A percentile compares a stretch with the other conserved stretches of the same genome.
phyloP scores from a whole-genome alignment of 1,140 invertebrate genomes.

The Drosophila sechellia region DNA sequence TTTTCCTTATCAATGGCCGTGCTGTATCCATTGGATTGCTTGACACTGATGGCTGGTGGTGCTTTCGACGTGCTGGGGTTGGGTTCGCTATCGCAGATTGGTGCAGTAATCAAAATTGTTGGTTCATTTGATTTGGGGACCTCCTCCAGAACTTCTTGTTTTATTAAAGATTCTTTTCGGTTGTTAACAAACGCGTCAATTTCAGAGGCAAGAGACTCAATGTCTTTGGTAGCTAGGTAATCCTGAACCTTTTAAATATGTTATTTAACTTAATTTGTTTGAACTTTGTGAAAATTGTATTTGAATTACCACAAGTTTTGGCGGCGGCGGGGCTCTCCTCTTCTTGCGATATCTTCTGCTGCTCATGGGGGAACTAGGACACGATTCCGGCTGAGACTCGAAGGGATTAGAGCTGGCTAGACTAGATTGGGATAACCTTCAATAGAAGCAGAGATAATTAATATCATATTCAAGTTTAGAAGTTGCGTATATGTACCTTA shows the following conservation, averaged over 20 bases:
- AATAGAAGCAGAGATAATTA: neutral
- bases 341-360: conserved; percentile 59
- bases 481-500: conserved; percentile 1
- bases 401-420: conserved; percentile 86
- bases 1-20: conserved; percentile 8
- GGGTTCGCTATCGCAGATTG: conserved; percentile 13
- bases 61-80: conserved; percentile 23
- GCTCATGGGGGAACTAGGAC: conserved; percentile 27
- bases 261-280: neutral
- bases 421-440: conserved; percentile 85
- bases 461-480: no score
- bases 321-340: conserved; percentile 51
- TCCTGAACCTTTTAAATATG: conserved; percentile 21
- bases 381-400: conserved; percentile 82
- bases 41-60: neutral
- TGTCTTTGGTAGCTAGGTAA: conserved; percentile 52
- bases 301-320: conserved; percentile 35
- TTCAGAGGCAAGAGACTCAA: conserved; percentile 74
- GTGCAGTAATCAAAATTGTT: neutral
- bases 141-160: conserved; percentile 2
- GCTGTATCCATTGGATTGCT: conserved; percentile 12
- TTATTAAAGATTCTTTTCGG: conserved; percentile 41
- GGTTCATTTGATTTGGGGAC: conserved; percentile 3
- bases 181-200: conserved; percentile 78
- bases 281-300: neutral